Conservation (phyloP, 2,888 invertebrate species). For the Heliconius ethilla region DNA sequence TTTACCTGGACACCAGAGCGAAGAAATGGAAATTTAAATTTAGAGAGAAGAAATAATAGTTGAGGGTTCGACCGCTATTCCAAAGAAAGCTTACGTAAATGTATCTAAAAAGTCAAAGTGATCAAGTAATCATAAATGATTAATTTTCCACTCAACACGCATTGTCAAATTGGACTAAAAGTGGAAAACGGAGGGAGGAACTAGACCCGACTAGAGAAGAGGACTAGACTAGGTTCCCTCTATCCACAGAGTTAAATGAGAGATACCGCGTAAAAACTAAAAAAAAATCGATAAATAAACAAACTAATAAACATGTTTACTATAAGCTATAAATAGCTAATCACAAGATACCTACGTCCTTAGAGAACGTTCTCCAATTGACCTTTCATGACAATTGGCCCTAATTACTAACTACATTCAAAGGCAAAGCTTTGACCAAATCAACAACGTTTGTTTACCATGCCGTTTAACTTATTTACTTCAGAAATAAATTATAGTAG, state of each 20-base stretch:
- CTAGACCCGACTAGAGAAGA: too few species aligned
- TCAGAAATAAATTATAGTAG: not conserved
- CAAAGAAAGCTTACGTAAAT: too few species aligned
- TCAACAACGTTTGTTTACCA: not conserved
- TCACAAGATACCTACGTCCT: constrained; percentile 32
- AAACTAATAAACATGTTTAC: constrained; percentile 6
- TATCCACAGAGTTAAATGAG: not conserved
- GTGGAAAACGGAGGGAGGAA: too few species aligned
- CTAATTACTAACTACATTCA: constrained; percentile 47
- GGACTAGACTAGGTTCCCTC: too few species aligned
- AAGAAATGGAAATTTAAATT: too few species aligned
- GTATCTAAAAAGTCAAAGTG: too few species aligned
- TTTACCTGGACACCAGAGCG: too few species aligned
- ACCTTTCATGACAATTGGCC: constrained; percentile 58
- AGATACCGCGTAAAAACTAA: not conserved
- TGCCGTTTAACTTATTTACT: not conserved
- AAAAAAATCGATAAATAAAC: not conserved
- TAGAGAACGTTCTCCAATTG: constrained; percentile 55
- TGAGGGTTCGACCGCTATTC: too few species aligned
- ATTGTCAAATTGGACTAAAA: too few species aligned
- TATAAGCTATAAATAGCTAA: constrained; percentile 20
- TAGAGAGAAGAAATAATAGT: too few species aligned
- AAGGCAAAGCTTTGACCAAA: constrained; percentile 15
- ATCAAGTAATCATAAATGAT: too few species aligned
- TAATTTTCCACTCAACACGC: too few species aligned